Percentiles rank a stretch among this genome's conserved stretches.
Conservation (phyloP, 2,797 vertebrate genomes). For the Takifugu rubripes region DNA sequence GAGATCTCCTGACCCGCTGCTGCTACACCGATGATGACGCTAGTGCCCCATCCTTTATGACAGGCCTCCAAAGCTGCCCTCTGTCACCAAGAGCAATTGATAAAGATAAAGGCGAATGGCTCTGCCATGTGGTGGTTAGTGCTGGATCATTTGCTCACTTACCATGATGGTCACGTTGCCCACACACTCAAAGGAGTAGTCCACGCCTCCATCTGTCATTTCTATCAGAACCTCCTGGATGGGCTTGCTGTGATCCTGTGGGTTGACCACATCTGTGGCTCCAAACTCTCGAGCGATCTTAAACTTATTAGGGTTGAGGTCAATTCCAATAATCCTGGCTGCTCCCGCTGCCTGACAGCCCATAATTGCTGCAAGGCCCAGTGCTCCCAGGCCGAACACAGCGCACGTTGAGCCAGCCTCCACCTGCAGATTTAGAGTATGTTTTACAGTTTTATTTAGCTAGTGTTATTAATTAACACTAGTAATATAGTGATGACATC, state of each 20-base stretch:
- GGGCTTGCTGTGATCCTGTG: slow-evolving; percentile 75
- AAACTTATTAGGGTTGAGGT: slow-evolving; percentile 82
- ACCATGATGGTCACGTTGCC: slow-evolving; percentile 80
- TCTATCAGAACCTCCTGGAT: slow-evolving; percentile 79
- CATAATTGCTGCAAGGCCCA: slow-evolving; percentile 82
- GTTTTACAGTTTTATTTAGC: no score
- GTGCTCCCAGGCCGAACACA: slow-evolving; percentile 80
- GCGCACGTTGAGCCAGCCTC: slow-evolving; percentile 79
- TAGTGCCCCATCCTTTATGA: slow-evolving; percentile 92
- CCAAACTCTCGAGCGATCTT: slow-evolving; percentile 76
- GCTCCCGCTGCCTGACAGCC: slow-evolving; percentile 81
- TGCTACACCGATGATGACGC: slow-evolving; percentile 87
- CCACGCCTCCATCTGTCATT: slow-evolving; percentile 76
- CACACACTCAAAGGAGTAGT: slow-evolving; percentile 82
- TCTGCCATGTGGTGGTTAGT: background rate
- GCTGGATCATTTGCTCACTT: background rate
- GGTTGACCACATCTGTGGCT: slow-evolving; percentile 81
- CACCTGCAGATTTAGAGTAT: slow-evolving; percentile 69
- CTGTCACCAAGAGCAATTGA: slow-evolving; percentile 59
- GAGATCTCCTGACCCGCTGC: slow-evolving; percentile 85
- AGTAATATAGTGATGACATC: no score
- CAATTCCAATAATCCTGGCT: slow-evolving; percentile 77
- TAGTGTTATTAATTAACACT: no score
- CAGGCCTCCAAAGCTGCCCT: slow-evolving; percentile 88
- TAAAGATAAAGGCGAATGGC: background rate